phyloP scores from a whole-genome alignment of 2,113 vertebrate species.

The Nerophis ophidion region DNA sequence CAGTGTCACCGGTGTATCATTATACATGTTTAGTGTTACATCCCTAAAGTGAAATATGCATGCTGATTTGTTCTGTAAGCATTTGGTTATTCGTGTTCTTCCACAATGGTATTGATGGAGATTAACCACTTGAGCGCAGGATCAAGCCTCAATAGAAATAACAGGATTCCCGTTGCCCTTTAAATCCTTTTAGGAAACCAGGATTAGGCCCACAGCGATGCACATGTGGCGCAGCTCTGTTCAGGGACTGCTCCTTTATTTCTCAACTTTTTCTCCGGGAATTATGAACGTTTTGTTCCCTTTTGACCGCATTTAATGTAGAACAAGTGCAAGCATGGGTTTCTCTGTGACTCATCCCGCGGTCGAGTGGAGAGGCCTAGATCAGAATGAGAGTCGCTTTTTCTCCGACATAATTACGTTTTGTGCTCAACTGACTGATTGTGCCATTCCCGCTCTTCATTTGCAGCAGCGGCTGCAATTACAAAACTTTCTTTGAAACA shows the following conservation, averaged over 20 bases:
- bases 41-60: too few species aligned
- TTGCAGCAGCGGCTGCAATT: slow-evolving; percentile 19
- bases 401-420: slow-evolving; percentile 33
- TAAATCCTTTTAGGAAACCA: slow-evolving; percentile 59
- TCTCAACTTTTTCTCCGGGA: not conserved
- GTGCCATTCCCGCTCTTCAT: slow-evolving; percentile 20
- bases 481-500: slow-evolving; percentile 4
- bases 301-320: not conserved
- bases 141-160: slow-evolving; percentile 40
- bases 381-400: slow-evolving; percentile 34
- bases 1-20: too few species aligned
- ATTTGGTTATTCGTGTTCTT: not conserved
- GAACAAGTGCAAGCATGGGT: not conserved
- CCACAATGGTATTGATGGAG: slow-evolving; percentile 27
- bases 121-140: slow-evolving; percentile 45
- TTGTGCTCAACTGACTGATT: slow-evolving; percentile 28
- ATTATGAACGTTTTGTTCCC: not conserved
- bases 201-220: slow-evolving; percentile 35
- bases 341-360: slow-evolving; percentile 2
- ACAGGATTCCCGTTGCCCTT: slow-evolving; percentile 43
- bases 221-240: slow-evolving; percentile 5
- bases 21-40: too few species aligned
- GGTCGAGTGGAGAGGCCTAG: slow-evolving; percentile 17
- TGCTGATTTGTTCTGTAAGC: not conserved
- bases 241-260: not conserved